Conservation (phyloP, 1,140 invertebrate species). For the Babylonia areolata region DNA sequence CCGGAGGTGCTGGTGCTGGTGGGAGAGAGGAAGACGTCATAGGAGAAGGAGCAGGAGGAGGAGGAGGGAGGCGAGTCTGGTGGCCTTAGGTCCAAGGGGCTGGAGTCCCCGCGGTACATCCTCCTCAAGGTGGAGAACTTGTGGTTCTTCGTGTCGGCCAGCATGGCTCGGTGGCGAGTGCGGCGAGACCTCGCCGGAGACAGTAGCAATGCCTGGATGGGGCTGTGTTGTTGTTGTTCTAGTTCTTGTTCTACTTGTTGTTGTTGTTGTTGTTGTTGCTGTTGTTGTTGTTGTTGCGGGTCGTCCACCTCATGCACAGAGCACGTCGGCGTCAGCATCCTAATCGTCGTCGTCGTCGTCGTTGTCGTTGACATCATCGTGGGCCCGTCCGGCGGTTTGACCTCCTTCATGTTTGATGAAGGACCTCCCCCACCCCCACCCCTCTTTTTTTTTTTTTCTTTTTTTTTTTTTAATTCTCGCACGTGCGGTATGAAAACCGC, state of each 20-base stretch:
- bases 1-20: not conserved
- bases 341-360: too few species aligned
- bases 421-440: too few species aligned
- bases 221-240: not conserved
- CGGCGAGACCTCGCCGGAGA: conserved; percentile 7
- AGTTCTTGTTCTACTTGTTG: too few species aligned
- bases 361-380: not conserved
- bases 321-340: not conserved
- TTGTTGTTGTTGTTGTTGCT: too few species aligned
- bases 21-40: conserved; percentile 24
- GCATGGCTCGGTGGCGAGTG: not conserved
- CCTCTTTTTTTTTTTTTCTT: too few species aligned
- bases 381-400: not conserved
- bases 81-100: not conserved
- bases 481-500: too few species aligned
- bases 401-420: conserved; percentile 19
- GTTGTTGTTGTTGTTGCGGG: too few species aligned
- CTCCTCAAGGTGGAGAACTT: not conserved
- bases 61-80: not conserved
- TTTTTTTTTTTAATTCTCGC: too few species aligned
- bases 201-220: not conserved
- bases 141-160: not conserved
- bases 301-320: not conserved
- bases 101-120: not conserved
- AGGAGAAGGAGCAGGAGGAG: not conserved